A percentile compares a stretch with the other conserved stretches of the same genome.
phyloP scores from a whole-genome alignment of 2,888 invertebrate species.

The Theretra japonica region DNA sequence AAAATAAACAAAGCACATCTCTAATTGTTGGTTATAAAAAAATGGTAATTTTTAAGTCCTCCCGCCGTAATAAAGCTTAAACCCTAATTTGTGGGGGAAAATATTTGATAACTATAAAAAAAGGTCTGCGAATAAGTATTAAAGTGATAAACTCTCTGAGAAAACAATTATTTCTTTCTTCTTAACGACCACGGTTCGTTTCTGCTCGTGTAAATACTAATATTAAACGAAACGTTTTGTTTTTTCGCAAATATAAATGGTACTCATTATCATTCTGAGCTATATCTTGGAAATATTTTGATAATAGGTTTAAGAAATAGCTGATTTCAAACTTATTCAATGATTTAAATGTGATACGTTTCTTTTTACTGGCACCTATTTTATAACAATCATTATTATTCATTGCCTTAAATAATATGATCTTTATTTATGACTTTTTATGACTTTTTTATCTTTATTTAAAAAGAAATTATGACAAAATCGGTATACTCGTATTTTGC shows the following conservation, averaged over 20 bases:
- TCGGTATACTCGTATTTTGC: no score
- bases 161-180: slow-evolving; percentile 41
- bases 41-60: slow-evolving; percentile 57
- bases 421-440: no score
- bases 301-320: neutral
- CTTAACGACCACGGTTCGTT: slow-evolving; percentile 9
- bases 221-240: slow-evolving; percentile 34
- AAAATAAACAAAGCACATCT: neutral
- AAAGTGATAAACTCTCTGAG: slow-evolving; percentile 44
- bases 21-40: slow-evolving; percentile 16
- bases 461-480: no score
- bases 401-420: no score
- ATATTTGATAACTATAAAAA: slow-evolving; percentile 56
- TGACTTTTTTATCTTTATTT: no score
- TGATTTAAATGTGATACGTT: no score
- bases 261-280: neutral
- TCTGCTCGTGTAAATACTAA: slow-evolving; percentile 32
- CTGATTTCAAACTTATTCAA: no score
- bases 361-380: no score
- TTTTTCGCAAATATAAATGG: neutral
- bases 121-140: slow-evolving; percentile 47
- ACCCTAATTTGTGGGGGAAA: slow-evolving; percentile 54
- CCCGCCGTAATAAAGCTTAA: slow-evolving; percentile 56
- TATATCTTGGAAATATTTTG: neutral
- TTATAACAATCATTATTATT: no score